A percentile compares a stretch with the other conserved stretches of the same genome.
Evolutionary conservation across 2,888 invertebrate species (phyloP).

Genomic region (Ormia ochracea): DNA sequence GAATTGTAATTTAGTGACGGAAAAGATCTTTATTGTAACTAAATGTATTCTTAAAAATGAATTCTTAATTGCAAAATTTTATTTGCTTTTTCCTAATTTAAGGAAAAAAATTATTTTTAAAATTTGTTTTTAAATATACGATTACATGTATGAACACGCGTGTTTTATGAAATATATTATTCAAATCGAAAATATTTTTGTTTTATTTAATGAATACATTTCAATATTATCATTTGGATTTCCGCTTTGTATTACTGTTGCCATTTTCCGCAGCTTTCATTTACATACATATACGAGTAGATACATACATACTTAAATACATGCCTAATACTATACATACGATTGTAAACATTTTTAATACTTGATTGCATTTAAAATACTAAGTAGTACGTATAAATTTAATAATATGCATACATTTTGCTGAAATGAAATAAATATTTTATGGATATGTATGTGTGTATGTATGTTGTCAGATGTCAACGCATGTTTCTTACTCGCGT

Average conservation of each 20-base stretch:
- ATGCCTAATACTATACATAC: not conserved
- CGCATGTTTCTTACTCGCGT: not conserved
- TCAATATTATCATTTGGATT: not conserved
- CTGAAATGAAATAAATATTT: slow-evolving; percentile 1
- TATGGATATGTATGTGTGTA: too few species aligned
- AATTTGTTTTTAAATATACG: too few species aligned
- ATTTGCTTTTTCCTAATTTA: too few species aligned
- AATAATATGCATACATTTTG: not conserved
- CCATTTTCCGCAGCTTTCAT: not conserved
- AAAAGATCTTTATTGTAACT: too few species aligned
- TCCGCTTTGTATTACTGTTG: not conserved
- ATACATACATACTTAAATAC: not conserved
- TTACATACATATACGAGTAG: too few species aligned
- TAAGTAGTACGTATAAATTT: not conserved
- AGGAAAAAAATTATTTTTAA: too few species aligned
- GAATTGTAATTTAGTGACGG: too few species aligned
- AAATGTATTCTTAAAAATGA: too few species aligned
- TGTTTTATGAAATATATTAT: too few species aligned
- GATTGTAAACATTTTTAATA: not conserved
- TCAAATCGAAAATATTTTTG: too few species aligned
- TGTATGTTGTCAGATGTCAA: slow-evolving; percentile 21
- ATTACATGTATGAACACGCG: too few species aligned
- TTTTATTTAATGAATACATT: not conserved
- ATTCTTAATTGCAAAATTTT: too few species aligned
- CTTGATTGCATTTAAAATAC: slow-evolving; percentile 12